Base-by-base conservation (phyloP, 2,113 vertebrate species). In the Vombatus ursinus region DNA sequence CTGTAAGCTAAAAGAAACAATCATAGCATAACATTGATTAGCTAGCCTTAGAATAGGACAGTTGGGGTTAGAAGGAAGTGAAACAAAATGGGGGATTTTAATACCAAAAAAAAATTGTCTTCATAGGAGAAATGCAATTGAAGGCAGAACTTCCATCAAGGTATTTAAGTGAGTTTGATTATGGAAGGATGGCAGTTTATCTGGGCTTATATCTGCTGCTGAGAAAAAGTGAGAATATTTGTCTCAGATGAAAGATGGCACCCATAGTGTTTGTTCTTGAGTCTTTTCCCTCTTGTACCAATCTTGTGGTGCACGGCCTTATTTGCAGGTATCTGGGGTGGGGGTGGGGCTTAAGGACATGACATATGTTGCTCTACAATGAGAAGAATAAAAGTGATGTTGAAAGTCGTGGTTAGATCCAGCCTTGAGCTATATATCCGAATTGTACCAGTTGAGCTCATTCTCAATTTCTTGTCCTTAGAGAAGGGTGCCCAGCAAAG, bases 1-100 rank as follows among this genome's bases (percentile, higher is more conserved):
- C 99, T 99, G 99, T 97, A 99, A 99, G 95, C 99, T 99, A 98
- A 96, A 93, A 97, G 94, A 52, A 94, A 97, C 50, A 98, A 97
- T 91, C 31, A 90, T 2, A 23, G 44, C 31, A 77, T 12, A 12
- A 52, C 26, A 50, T 57, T 98, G 93, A 94, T 52, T 94, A 96
- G 23, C 25, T 96, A 50, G 0, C 11, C 48, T 50, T 93, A 84
- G 84, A 92, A 50, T 49, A 52, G 52, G 16, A 3, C 52, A 94
- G 31, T 44, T 26, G 52, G 0, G 44, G 10, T 11, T 47, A 92
- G 7, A 2, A 90, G 52, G 77, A 52, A 28, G 37, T 37, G 3
- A 25, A 90, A 94, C 52, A 53, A 91, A 84, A 50, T 1, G 44
- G 23, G 47, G 28, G 25, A 49, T 44, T 23, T 3, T 25, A 47